Conservation (phyloP, 2,797 vertebrate species). For the Jordanella pulchra region DNA sequence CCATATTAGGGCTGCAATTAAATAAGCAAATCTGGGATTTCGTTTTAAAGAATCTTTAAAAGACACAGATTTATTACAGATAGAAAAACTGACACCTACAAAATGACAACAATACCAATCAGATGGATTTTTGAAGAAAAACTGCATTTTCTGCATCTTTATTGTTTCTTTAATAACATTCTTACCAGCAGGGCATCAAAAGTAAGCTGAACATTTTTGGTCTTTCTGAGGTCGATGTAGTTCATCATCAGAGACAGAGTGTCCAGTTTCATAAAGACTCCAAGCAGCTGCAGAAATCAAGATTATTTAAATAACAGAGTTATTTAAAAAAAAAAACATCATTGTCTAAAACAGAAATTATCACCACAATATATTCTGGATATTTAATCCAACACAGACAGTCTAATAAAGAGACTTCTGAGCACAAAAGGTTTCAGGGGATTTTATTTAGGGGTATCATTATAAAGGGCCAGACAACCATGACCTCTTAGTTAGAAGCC, state of each 20-base stretch:
- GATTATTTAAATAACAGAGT: not conserved
- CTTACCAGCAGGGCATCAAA: constrained; percentile 95
- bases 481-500: too few relatives aligned
- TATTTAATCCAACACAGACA: too few relatives aligned
- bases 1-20: not conserved
- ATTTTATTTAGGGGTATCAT: too few relatives aligned
- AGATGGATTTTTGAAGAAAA: not conserved
- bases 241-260: constrained; percentile 93
- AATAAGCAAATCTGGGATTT: not conserved
- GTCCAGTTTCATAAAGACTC: constrained; percentile 94
- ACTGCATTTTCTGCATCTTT: not conserved
- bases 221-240: constrained; percentile 90
- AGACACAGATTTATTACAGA: too few relatives aligned
- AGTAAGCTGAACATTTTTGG: constrained; percentile 90
- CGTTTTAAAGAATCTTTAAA: too few relatives aligned
- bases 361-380: not conserved
- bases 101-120: not conserved
- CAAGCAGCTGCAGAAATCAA: constrained; percentile 81
- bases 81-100: not conserved
- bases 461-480: too few relatives aligned
- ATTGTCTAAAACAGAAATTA: not conserved
- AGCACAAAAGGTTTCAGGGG: too few relatives aligned
- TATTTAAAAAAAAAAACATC: not conserved
- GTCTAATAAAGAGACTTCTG: too few relatives aligned
- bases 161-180: not conserved